A percentile compares a stretch with the other conserved stretches of the same genome.
phyloP scores from a whole-genome alignment of 1,140 invertebrate genomes.

The Planococcus citri region DNA sequence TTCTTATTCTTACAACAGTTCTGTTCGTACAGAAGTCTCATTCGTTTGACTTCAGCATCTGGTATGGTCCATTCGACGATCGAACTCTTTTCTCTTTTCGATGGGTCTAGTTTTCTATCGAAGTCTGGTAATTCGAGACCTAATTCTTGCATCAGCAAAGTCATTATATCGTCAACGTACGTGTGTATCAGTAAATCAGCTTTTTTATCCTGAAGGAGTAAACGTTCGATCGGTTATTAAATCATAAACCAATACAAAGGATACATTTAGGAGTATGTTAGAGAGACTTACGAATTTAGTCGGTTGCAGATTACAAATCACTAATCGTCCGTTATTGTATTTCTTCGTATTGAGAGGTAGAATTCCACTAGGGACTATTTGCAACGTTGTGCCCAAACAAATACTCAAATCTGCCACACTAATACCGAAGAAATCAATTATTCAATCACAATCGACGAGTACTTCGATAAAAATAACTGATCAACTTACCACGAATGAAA shows the following conservation, averaged over 20 bases:
- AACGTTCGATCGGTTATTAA: constrained; percentile 5
- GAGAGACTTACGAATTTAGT: constrained; percentile 85
- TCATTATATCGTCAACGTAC: constrained; percentile 78
- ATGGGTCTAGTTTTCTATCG: neutral
- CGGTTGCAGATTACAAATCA: constrained; percentile 91
- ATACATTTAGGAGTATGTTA: neutral
- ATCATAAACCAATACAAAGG: neutral
- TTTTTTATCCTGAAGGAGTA: constrained; percentile 66
- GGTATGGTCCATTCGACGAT: neutral
- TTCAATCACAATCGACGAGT: neutral
- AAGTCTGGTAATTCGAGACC: neutral
- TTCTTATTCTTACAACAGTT: constrained; percentile 3
- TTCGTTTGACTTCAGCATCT: neutral
- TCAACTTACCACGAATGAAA: constrained; percentile 72
- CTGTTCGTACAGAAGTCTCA: neutral
- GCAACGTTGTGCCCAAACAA: constrained; percentile 90
- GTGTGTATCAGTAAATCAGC: constrained; percentile 78
- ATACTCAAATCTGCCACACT: constrained; percentile 45
- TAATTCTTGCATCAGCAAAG: constrained; percentile 49
- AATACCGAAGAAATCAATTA: constrained; percentile 27
- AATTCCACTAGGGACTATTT: constrained; percentile 94
- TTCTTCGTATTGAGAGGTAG: constrained; percentile 80
- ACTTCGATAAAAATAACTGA: constrained; percentile 48
- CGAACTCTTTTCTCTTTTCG: neutral
- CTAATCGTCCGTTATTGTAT: constrained; percentile 58